Percentiles rank a stretch among this genome's conserved stretches.
Conservation (phyloP, 2,113 vertebrate genomes). For the Xenopus borealis region DNA sequence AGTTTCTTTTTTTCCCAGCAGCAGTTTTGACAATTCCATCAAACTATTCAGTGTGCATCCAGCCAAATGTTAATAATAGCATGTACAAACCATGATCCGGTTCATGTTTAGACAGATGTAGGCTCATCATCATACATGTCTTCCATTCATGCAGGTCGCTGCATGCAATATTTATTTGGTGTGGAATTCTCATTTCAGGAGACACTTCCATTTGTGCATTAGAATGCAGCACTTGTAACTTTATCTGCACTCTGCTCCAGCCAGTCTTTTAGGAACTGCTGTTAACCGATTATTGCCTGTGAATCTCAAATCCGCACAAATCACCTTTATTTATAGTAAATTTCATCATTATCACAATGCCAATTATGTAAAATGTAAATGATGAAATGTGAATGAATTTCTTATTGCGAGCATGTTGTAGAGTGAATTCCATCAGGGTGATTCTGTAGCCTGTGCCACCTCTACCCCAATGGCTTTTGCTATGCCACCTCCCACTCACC, state of each 20-base stretch:
- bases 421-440: too few species aligned
- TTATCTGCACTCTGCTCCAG: not conserved
- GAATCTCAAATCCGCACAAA: too few species aligned
- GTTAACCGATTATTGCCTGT: too few species aligned
- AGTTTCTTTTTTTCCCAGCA: not conserved
- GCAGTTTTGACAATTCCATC: not conserved
- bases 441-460: too few species aligned
- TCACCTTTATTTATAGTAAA: too few species aligned
- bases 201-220: constrained; percentile 22
- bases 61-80: constrained; percentile 26
- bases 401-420: too few species aligned
- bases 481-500: too few species aligned
- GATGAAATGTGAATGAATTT: too few species aligned
- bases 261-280: too few species aligned
- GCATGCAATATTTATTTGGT: constrained; percentile 33
- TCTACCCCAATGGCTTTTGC: too few species aligned
- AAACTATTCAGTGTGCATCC: constrained; percentile 3
- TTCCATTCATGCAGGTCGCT: constrained; percentile 26
- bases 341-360: too few species aligned
- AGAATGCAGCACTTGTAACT: not conserved
- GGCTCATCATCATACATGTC: constrained; percentile 31
- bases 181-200: constrained; percentile 31
- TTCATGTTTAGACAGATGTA: constrained; percentile 40
- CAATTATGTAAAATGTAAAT: too few species aligned
- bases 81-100: constrained; percentile 27